Percentiles rank a stretch among this genome's conserved stretches.
phyloP scores from a whole-genome alignment of 1,140 invertebrate genomes.

The Bombyx mori region ASM3026992v2 NC_085117.1:11233501-11234000 shows the following conservation, averaged over 20 bases:
- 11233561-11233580: too few relatives aligned
- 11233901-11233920: constrained; percentile 67
- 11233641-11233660: constrained; percentile 25
- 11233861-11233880: constrained; percentile 44
- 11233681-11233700: constrained; percentile 39
- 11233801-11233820: constrained; percentile 69
- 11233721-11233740: constrained; percentile 66
- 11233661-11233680: too few relatives aligned
- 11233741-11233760: constrained; percentile 65
- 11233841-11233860: constrained; percentile 66
- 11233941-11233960: constrained; percentile 67
- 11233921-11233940: constrained; percentile 65
- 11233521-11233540: too few relatives aligned
- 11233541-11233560: too few relatives aligned
- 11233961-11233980: constrained; percentile 65
- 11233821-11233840: constrained; percentile 70
- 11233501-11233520: too few relatives aligned
- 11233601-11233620: too few relatives aligned
- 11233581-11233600: too few relatives aligned
- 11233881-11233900: constrained; percentile 67
- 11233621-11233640: constrained; percentile 26
- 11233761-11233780: constrained; percentile 66
- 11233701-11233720: constrained; percentile 63
- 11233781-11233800: constrained; percentile 68
- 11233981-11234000: constrained; percentile 63